These are phyloP conservation scores for Pollicipes pollicipes DNA, from an alignment of 1,140 invertebrate genomes.

Conservation along the genomic window DNA sequence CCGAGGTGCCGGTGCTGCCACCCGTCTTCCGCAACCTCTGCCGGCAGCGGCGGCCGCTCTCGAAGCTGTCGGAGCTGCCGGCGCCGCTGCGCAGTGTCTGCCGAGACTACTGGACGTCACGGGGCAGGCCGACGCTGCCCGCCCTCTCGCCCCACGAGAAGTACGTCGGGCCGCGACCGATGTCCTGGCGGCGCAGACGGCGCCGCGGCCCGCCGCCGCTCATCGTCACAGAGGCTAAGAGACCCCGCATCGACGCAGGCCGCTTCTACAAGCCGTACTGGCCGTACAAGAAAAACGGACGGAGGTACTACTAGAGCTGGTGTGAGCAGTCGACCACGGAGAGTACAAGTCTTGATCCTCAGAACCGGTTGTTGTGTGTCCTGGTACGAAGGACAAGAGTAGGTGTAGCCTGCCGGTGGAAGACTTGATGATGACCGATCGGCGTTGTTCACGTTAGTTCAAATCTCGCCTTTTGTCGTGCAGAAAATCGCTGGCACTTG, in stretches of 20 bases:
- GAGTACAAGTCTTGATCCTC: conserved; percentile 64
- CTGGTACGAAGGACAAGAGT: too few relatives aligned
- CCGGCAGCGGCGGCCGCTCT: not conserved
- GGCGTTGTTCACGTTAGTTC: too few relatives aligned
- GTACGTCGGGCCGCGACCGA: not conserved
- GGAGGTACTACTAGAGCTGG: not conserved
- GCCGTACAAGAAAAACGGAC: not conserved
- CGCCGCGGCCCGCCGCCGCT: too few relatives aligned
- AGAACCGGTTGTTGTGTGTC: too few relatives aligned
- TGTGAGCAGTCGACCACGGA: not conserved
- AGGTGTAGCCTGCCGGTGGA: too few relatives aligned
- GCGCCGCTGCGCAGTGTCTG: not conserved
- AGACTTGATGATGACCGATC: too few relatives aligned
- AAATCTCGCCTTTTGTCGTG: too few relatives aligned
- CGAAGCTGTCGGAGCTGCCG: not conserved
- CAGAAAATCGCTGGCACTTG: too few relatives aligned
- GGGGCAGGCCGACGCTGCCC: too few relatives aligned
- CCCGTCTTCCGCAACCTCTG: not conserved
- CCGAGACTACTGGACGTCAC: not conserved
- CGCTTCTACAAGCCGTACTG: not conserved
- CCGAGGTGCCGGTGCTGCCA: not conserved
- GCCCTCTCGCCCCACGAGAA: not conserved
- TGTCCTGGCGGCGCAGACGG: not conserved
- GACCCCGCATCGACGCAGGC: not conserved
- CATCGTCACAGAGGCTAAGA: not conserved